Conservation (phyloP, 2,888 invertebrate species). For the Caenorhabditis becei region DNA sequence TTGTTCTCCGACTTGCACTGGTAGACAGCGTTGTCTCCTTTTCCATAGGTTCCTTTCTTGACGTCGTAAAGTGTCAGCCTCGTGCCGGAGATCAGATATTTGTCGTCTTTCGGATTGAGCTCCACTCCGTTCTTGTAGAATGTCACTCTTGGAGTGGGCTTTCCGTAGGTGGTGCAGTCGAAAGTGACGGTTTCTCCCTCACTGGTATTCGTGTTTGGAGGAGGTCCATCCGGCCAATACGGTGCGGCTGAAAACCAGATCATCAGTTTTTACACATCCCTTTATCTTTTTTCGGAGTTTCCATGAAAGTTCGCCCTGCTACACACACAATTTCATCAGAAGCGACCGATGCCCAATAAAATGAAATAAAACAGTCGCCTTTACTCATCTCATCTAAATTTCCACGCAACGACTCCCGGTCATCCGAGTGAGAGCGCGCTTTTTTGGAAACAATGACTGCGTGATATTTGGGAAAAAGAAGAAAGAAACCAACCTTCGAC, state of each 20-base stretch:
- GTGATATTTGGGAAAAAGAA: neutral
- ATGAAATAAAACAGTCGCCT: constrained; percentile 41
- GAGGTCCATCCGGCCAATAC: constrained; percentile 89
- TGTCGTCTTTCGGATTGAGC: constrained; percentile 66
- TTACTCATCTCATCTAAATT: constrained; percentile 47
- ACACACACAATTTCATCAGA: constrained; percentile 19
- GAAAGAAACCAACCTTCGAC: constrained; percentile 82
- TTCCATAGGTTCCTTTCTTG: constrained; percentile 76
- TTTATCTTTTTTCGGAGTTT: neutral
- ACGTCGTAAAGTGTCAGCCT: constrained; percentile 80
- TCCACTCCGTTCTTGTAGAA: constrained; percentile 84
- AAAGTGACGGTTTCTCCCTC: constrained; percentile 94
- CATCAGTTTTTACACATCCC: neutral
- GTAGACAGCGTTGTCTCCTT: constrained; percentile 93
- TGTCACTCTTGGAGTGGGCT: constrained; percentile 91
- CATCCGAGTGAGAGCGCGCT: constrained; percentile 5
- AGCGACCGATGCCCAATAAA: constrained; percentile 7
- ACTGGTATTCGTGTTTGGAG: constrained; percentile 91
- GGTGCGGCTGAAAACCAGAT: constrained; percentile 85
- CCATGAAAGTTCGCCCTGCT: neutral
- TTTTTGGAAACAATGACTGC: constrained; percentile 19
- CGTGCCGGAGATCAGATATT: constrained; percentile 77
- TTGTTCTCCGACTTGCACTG: constrained; percentile 99
- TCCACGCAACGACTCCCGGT: constrained; percentile 48
- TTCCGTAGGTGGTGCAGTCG: constrained; percentile 91